Evolutionary conservation across 2,888 invertebrate genomes (phyloP), one percentile per base, ranked within the genome.

Genomic region (Arctia plantaginis): DNA sequence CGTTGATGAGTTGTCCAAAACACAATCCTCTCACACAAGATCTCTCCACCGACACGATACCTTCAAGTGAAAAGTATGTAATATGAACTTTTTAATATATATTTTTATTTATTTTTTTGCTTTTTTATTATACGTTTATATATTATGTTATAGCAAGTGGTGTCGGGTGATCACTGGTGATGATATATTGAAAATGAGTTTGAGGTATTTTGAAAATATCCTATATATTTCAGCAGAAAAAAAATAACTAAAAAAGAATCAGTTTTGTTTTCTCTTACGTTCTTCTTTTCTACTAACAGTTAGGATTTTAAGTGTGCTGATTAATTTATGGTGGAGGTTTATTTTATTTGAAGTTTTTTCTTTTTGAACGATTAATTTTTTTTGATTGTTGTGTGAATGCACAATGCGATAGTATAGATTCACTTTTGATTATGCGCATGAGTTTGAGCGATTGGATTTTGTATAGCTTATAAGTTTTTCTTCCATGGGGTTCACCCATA

Each of bases 131-230:
- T 79, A 84, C 74, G 72, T 82, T 79, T 85, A 83, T 81, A 85
- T 85, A 81, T 84, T 88, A 83, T 84, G 77, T 94, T 93, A 90
- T 95, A 95, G 95, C 94, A 94, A 95, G 94, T 94, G 95, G 95
- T 95, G 95, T 94, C 95, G 95, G 94, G 91, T 92, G 91, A 94
- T 97, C 96, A 97, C 97, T 84, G 97, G 97, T 94, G 97, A 97
- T 93, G 97, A 97, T 96, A 97, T 97, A 93, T 96, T 97, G 96
- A 97, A 96, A 96, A 97, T 97, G 97, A 97, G 97, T 93, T 94
- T 97, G 96, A 97, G 97, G 97, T 97, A 95, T 91, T 85, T 79
- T 82, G 82, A 75, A 70, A 70, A 69, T 77, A 74, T 67, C 15
- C 41, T 83, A 67, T n/a, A n/a, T 82, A 80, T 80, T 83, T 79